Evolutionary conservation across 2,113 vertebrate species (phyloP).

Genomic region (Ornithorhynchus anatinus): DNA sequence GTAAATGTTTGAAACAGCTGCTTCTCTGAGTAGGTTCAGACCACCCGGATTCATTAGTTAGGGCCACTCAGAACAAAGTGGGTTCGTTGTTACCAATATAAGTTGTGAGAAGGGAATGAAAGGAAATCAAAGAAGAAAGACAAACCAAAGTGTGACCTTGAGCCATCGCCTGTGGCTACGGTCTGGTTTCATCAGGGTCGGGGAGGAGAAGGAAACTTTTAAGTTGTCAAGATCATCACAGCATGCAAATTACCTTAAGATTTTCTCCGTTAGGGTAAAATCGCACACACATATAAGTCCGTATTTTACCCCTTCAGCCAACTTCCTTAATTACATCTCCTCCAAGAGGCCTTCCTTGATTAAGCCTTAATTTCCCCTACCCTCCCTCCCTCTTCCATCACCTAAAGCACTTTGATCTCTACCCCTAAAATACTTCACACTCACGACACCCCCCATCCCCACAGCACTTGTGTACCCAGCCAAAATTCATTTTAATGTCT

Average conservation of each 20-base stretch:
- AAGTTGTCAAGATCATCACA: conserved; percentile 21
- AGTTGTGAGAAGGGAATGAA: conserved; percentile 23
- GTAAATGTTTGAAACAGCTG: conserved; percentile 17
- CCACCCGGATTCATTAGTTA: conserved; percentile 51
- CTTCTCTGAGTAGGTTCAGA: conserved; percentile 17
- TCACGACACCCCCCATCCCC: too few relatives aligned
- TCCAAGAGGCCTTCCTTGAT: too few relatives aligned
- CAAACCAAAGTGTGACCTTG: conserved; percentile 56
- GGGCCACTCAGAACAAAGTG: conserved; percentile 43
- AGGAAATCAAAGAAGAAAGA: conserved; percentile 52
- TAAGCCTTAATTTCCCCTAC: too few relatives aligned
- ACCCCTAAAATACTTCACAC: too few relatives aligned
- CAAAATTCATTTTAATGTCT: too few relatives aligned
- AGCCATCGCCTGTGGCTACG: conserved; percentile 34
- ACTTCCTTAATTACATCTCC: too few relatives aligned
- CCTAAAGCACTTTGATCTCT: too few relatives aligned
- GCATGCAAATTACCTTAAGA: conserved; percentile 42
- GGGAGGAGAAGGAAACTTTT: conserved; percentile 34
- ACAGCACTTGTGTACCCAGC: too few relatives aligned
- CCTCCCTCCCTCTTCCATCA: too few relatives aligned
- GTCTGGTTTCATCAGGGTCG: conserved; percentile 54
- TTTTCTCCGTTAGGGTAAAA: conserved; percentile 13
- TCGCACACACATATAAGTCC: conserved; percentile 18
- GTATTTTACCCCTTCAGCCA: too few relatives aligned
- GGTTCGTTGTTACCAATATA: conserved; percentile 47